Evolutionary conservation across 2,113 vertebrate species (phyloP), one percentile per base, ranked within the genome.

Genomic region (Myrmophylax atrothorax): DNA sequence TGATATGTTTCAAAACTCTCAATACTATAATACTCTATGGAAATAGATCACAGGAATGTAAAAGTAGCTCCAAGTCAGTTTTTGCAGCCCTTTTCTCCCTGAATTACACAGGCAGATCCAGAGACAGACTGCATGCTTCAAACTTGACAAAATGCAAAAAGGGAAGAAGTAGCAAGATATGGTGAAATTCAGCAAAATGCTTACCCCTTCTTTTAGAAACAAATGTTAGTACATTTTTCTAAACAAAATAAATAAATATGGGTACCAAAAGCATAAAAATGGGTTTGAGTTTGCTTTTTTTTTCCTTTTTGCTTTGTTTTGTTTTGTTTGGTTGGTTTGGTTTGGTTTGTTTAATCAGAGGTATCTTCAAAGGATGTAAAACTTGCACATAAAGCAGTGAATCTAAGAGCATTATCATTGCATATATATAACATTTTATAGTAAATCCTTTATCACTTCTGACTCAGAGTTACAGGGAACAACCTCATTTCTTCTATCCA

Each of bases 391-490:
- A 53, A 49, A 62, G 12, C 29, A 46, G 16, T 49, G 53, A 66
- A 76, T 60, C 46, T 52, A 47, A 52, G 35, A 85, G 12, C 23
- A 56, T 50, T 84, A 75, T 25, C n/a, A 81, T 58, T 59, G 68
- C 25, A 55, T 44, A 63, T 20, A 55, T 59, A 46, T 62, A 83
- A 46, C 19, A 59, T 23, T 73, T 83, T 25, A 76, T 14, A 77
- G 40, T 58, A 88, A 92, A 64, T 83, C 46, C 37, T 44, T 89
- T 85, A 62, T 66, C 8, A 46, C 7, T 79, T 89, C 49, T 91
- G 66, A 69, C 49, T 93, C 81, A 87, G 52, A 82, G 38, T 40
- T 80, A 47, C 23, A 81, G 16, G n/a, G 49, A 78, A 64, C 6
- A 73, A 44, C 20, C 44, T 68, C 24, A 78, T 9, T 90, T 79